A percentile compares a stretch with the other conserved stretches of the same genome.
Conservation (phyloP, 2,113 vertebrate genomes). For the Silurus meridionalis region DNA sequence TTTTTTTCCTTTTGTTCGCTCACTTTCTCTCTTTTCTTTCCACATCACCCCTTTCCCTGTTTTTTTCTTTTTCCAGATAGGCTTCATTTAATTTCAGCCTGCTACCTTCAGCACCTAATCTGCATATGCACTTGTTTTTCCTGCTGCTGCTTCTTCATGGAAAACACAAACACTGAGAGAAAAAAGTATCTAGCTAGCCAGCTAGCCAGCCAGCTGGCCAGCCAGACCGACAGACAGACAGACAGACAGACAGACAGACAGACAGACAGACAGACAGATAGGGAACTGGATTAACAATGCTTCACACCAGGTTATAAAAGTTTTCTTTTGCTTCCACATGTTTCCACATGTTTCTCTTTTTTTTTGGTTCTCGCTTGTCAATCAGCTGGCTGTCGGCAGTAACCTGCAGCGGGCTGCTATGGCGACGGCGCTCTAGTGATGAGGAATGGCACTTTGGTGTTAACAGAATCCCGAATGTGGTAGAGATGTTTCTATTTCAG, state of each 20-base stretch:
- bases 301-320: conserved; percentile 8
- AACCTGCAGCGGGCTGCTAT: conserved; percentile 39
- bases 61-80: conserved; percentile 3
- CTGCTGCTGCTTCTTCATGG: conserved; percentile 11
- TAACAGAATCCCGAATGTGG: conserved; percentile 68
- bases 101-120: conserved; percentile 44
- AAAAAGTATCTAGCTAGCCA: no score
- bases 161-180: neutral
- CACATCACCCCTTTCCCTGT: neutral
- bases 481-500: conserved; percentile 73
- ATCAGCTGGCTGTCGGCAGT: conserved; percentile 29
- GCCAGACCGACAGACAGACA: neutral
- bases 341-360: conserved; percentile 13
- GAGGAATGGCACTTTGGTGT: conserved; percentile 62
- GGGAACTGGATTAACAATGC: neutral
- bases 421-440: conserved; percentile 20
- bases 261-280: neutral
- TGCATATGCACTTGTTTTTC: conserved; percentile 32
- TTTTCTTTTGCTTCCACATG: neutral
- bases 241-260: neutral
- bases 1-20: neutral
- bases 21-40: neutral
- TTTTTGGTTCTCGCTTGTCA: conserved; percentile 41
- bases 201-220: neutral
- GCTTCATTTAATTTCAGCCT: conserved; percentile 43